Conservation (phyloP, 2,797 vertebrate genomes). For the Peromyscus eremicus region DNA sequence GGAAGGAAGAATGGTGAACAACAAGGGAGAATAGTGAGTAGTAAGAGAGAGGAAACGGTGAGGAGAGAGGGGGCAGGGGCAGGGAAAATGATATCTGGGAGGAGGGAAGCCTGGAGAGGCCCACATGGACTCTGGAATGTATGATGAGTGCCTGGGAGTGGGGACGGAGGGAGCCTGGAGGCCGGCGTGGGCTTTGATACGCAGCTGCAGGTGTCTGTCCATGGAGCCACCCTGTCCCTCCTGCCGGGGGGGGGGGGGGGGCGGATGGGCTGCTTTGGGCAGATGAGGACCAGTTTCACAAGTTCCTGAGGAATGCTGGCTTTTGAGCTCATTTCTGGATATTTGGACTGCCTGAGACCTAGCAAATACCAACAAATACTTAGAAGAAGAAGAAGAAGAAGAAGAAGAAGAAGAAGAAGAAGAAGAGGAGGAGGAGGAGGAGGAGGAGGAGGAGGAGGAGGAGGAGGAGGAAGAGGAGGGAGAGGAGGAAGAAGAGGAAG, state of each 20-base stretch:
- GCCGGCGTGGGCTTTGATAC: not conserved
- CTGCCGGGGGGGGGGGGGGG: not conserved
- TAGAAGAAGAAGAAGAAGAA: no score
- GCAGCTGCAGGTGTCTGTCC: not conserved
- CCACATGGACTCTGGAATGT: not conserved
- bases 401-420: no score
- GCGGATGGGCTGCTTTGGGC: not conserved
- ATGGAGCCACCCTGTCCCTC: not conserved
- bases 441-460: no score
- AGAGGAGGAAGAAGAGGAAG: no score
- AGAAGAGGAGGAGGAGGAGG: no score
- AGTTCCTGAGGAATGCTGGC: not conserved
- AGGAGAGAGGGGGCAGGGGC: not conserved
- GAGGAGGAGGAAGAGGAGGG: no score
- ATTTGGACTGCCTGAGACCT: not conserved
- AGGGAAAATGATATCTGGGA: not conserved
- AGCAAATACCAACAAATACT: not conserved
- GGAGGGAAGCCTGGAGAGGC: not conserved
- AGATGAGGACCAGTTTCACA: not conserved
- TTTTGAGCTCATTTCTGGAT: not conserved
- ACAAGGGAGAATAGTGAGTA: not conserved
- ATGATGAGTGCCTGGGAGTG: not conserved
- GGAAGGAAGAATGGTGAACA: not conserved
- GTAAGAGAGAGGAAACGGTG: not conserved
- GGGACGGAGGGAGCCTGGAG: not conserved